A percentile compares a stretch with the other conserved stretches of the same genome.
These are phyloP conservation scores for Smittia sp. DNA, from an alignment of 2,888 invertebrate genomes.

Conservation along the genomic window DNA sequence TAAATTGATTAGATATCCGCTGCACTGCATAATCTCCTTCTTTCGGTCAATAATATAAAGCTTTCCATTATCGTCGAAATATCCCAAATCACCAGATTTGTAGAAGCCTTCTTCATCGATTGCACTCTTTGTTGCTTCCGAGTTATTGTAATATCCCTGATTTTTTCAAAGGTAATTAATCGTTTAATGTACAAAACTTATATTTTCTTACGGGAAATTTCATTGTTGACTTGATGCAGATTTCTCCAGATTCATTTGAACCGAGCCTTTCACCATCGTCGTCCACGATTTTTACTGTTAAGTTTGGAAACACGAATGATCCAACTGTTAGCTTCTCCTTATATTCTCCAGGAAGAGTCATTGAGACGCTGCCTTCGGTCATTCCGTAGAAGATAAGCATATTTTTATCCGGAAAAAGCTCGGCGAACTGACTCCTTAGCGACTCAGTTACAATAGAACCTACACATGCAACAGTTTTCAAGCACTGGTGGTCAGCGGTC, in stretches of 20 bases:
- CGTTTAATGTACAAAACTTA: too few species aligned
- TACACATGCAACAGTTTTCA: neutral
- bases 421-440: neutral
- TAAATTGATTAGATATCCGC: conserved; percentile 27
- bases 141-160: conserved; percentile 1
- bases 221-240: neutral
- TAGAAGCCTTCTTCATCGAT: conserved; percentile 41
- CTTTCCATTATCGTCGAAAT: conserved; percentile 41
- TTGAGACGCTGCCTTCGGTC: neutral
- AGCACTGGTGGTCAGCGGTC: too few species aligned
- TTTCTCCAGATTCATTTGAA: conserved; percentile 9
- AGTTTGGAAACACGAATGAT: neutral
- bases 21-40: conserved; percentile 40
- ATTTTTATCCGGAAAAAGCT: neutral
- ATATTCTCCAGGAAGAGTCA: neutral
- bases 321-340: neutral
- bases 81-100: conserved; percentile 42
- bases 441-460: neutral
- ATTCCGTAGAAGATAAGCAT: neutral
- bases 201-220: neutral
- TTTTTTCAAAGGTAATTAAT: too few species aligned
- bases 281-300: neutral
- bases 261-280: neutral
- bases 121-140: neutral
- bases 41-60: conserved; percentile 38